Conservation (phyloP, 2,888 invertebrate species). For the Tachystola acroxantha region DNA sequence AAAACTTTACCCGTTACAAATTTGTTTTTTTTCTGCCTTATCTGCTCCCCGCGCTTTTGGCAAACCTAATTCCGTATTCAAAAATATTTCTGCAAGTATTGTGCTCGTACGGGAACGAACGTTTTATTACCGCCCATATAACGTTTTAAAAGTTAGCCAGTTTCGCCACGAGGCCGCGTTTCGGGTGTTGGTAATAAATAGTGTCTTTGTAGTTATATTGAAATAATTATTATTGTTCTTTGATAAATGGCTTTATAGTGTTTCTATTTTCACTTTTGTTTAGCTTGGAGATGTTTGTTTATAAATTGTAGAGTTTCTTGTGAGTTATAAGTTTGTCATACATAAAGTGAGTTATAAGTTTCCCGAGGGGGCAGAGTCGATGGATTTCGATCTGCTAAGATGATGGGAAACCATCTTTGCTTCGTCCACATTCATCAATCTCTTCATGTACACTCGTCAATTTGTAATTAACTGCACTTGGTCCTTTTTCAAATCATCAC, state of each 20-base stretch:
- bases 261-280: slow-evolving; percentile 16
- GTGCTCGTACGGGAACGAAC: slow-evolving; percentile 71
- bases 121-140: slow-evolving; percentile 76
- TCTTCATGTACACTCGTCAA: too few species aligned
- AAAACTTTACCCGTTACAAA: slow-evolving; percentile 79
- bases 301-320: too few species aligned
- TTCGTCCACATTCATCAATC: too few species aligned
- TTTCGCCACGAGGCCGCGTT: slow-evolving; percentile 57
- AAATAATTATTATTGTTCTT: slow-evolving; percentile 69
- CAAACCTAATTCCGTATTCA: slow-evolving; percentile 79
- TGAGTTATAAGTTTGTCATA: too few species aligned
- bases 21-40: slow-evolving; percentile 77
- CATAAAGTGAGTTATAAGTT: too few species aligned
- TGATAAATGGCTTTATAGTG: slow-evolving; percentile 55
- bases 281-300: slow-evolving; percentile 1
- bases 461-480: too few species aligned
- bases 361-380: too few species aligned
- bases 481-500: too few species aligned
- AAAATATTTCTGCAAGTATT: slow-evolving; percentile 78
- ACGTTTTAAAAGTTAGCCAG: slow-evolving; percentile 75
- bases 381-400: too few species aligned
- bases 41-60: slow-evolving; percentile 76
- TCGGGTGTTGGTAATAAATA: slow-evolving; percentile 27
- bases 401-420: too few species aligned
- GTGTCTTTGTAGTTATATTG: slow-evolving; percentile 44